These are phyloP conservation scores for Morpho achilles DNA, from an alignment of 2,888 invertebrate genomes.

Conservation along the genomic window DNA sequence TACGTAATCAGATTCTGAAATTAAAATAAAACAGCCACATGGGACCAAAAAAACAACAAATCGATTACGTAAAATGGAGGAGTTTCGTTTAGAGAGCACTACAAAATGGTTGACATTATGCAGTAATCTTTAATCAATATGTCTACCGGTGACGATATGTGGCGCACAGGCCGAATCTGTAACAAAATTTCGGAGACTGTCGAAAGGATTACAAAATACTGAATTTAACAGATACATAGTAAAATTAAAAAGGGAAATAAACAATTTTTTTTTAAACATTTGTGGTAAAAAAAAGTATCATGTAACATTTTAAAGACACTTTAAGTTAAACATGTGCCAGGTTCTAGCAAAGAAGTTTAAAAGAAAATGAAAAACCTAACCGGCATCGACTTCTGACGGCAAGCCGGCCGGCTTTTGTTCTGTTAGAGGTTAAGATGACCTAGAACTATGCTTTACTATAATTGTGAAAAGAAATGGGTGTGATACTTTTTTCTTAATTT, in stretches of 20 bases:
- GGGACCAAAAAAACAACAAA: not conserved
- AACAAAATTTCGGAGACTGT: conserved; percentile 9
- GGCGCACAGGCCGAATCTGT: conserved; percentile 13
- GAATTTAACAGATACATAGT: no score
- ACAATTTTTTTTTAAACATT: no score
- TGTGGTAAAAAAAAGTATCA: no score
- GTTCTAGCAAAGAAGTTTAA: no score
- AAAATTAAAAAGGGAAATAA: not conserved
- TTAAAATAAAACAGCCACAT: not conserved
- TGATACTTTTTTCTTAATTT: no score
- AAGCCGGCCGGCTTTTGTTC: conserved; percentile 23
- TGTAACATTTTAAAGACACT: not conserved
- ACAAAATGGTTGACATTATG: conserved; percentile 65
- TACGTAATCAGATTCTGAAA: not conserved
- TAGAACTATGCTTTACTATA: not conserved
- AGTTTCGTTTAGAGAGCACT: conserved; percentile 36
- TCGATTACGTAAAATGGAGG: conserved; percentile 46
- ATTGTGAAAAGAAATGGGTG: not conserved
- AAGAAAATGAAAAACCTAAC: conserved; percentile 1
- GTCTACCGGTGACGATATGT: conserved; percentile 31
- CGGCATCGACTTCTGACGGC: not conserved
- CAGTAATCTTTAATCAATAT: conserved; percentile 62
- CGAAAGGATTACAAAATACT: conserved; percentile 1
- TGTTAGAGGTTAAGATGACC: not conserved
- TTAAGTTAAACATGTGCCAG: no score